Evolutionary conservation across 1,140 invertebrate species (phyloP).

Genomic region (Vollenhovia emeryi): DNA sequence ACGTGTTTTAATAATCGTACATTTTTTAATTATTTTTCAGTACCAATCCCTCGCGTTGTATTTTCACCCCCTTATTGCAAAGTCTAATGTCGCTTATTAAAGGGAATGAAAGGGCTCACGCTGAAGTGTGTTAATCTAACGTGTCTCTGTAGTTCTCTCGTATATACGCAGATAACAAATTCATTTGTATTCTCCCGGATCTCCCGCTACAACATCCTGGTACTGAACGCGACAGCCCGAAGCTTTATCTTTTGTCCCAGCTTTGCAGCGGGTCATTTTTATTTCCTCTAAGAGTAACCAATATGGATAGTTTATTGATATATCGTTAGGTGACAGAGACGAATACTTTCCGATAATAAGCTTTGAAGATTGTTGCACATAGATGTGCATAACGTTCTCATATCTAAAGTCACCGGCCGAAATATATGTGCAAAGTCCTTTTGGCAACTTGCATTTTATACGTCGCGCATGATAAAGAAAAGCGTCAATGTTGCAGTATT

Average conservation of each 20-base stretch:
- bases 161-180: slow-evolving; percentile 35
- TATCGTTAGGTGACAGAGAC: slow-evolving; percentile 42
- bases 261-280: slow-evolving; percentile 17
- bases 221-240: background rate
- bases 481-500: background rate
- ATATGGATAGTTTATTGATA: slow-evolving; percentile 46
- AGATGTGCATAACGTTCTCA: background rate
- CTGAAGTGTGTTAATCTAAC: slow-evolving; percentile 29
- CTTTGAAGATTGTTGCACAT: slow-evolving; percentile 1
- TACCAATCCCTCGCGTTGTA: background rate
- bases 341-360: slow-evolving; percentile 20
- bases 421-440: slow-evolving; percentile 8
- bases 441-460: background rate
- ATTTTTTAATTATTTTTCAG: slow-evolving; percentile 39
- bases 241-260: slow-evolving; percentile 23
- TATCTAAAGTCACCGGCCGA: background rate
- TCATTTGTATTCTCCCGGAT: slow-evolving; percentile 19
- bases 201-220: background rate
- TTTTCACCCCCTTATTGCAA: slow-evolving; percentile 3
- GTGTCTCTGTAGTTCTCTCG: background rate
- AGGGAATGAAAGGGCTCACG: background rate
- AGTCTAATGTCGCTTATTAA: slow-evolving; percentile 49
- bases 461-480: background rate
- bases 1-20: slow-evolving; percentile 34
- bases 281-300: slow-evolving; percentile 18